phyloP scores from a whole-genome alignment of 2,888 invertebrate species.

The Noctua comes region DNA sequence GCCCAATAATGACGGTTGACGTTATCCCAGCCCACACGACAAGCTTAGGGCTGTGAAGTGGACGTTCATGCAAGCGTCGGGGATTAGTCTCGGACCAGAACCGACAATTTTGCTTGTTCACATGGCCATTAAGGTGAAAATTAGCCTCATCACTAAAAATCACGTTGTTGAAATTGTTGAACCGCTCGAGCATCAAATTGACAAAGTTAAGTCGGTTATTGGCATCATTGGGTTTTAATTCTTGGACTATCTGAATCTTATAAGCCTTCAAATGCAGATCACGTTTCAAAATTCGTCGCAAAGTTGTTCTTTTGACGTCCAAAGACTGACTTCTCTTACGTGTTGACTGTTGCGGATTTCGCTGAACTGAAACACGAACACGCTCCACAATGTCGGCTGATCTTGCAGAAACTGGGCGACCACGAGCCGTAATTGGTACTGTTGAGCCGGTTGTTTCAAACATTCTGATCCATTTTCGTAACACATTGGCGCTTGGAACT shows the following conservation, averaged over 20 bases:
- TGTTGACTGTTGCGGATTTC: constrained; percentile 53
- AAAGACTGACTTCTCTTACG: constrained; percentile 36
- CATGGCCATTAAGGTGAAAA: constrained; percentile 55
- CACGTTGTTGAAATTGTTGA: constrained; percentile 49
- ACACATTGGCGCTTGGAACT: too few species aligned
- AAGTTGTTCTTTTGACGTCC: constrained; percentile 8
- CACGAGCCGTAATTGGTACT: constrained; percentile 37
- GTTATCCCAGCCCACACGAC: constrained; percentile 44
- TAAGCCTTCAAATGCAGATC: constrained; percentile 10
- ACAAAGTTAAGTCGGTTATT: constrained; percentile 45
- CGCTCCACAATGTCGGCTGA: constrained; percentile 45
- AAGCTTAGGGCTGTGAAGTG: constrained; percentile 49
- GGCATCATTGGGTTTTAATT: constrained; percentile 7
- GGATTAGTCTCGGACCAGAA: constrained; percentile 48
- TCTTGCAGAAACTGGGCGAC: constrained; percentile 42
- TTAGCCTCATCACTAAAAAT: constrained; percentile 42
- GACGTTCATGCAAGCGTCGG: too few species aligned
- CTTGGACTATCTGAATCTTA: constrained; percentile 9
- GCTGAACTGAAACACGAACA: constrained; percentile 49
- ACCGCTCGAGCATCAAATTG: constrained; percentile 49
- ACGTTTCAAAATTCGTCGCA: constrained; percentile 11
- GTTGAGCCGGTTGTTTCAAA: too few species aligned
- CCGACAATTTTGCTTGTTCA: constrained; percentile 53
- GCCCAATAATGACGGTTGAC: constrained; percentile 46
- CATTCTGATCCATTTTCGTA: too few species aligned